Conservation (phyloP, 2,888 invertebrate genomes). For the Bombylius discolor region DNA sequence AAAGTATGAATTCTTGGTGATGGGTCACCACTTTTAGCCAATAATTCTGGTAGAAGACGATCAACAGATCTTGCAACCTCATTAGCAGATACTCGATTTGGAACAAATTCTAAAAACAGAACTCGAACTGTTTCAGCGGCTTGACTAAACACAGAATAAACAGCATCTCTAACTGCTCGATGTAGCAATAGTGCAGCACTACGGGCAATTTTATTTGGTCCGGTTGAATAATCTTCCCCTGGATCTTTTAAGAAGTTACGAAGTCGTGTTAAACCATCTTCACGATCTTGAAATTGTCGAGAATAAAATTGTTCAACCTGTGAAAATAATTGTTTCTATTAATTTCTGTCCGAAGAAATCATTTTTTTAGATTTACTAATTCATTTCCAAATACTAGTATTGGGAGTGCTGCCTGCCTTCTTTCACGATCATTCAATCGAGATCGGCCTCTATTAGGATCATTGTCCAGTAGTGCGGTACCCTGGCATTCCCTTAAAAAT, state of each 20-base stretch:
- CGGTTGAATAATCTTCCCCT: conserved; percentile 21
- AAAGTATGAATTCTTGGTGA: conserved; percentile 76
- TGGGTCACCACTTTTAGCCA: conserved; percentile 77
- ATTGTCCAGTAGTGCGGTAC: conserved; percentile 37
- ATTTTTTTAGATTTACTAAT: conserved; percentile 43
- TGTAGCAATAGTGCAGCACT: conserved; percentile 70
- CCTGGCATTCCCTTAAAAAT: conserved; percentile 60
- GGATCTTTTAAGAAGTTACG: conserved; percentile 32
- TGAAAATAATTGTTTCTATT: not conserved
- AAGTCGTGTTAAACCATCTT: conserved; percentile 66
- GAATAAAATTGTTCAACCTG: conserved; percentile 84
- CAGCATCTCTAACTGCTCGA: conserved; percentile 71
- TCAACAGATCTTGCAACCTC: conserved; percentile 75
- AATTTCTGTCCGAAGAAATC: not conserved
- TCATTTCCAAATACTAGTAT: conserved; percentile 85
- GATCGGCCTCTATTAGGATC: conserved; percentile 37
- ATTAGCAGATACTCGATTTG: conserved; percentile 67
- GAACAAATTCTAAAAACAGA: conserved; percentile 73
- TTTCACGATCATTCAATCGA: conserved; percentile 62
- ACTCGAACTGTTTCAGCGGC: conserved; percentile 70
- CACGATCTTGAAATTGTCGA: conserved; percentile 79
- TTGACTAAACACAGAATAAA: conserved; percentile 74
- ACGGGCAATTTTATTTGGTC: conserved; percentile 62
- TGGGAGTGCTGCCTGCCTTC: conserved; percentile 77
- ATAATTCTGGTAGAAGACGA: conserved; percentile 65